Percentiles rank a stretch among this genome's conserved stretches.
phyloP scores from a whole-genome alignment of 2,888 invertebrate species.

The Fabriciana adippe region DNA sequence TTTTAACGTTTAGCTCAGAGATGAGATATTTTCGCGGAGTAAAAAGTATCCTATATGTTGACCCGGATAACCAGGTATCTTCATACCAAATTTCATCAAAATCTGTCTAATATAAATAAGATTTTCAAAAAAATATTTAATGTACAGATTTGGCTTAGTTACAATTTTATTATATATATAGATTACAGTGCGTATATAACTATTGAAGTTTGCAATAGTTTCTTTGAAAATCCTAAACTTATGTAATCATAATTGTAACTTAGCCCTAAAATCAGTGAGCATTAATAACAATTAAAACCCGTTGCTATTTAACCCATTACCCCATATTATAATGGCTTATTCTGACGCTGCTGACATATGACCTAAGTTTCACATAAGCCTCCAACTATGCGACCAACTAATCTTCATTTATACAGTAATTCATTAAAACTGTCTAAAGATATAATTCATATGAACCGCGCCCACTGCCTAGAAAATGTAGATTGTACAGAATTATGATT shows the following conservation, averaged over 20 bases:
- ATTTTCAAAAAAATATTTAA: too few species aligned
- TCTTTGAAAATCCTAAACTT: background rate
- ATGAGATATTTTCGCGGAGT: too few species aligned
- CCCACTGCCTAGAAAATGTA: background rate
- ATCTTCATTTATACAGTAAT: slow-evolving; percentile 22
- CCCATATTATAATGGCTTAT: slow-evolving; percentile 22
- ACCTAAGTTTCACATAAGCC: slow-evolving; percentile 24
- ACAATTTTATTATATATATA: too few species aligned
- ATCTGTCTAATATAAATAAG: too few species aligned
- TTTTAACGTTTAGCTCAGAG: too few species aligned
- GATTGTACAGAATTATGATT: too few species aligned
- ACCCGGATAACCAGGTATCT: too few species aligned
- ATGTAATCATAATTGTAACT: slow-evolving; percentile 9
- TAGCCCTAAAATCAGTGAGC: slow-evolving; percentile 14
- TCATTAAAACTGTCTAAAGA: slow-evolving; percentile 18
- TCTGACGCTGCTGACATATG: slow-evolving; percentile 26
- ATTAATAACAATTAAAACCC: slow-evolving; percentile 38
- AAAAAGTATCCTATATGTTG: too few species aligned
- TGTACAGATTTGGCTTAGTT: too few species aligned
- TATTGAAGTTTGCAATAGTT: background rate
- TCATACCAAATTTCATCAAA: too few species aligned
- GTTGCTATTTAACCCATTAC: slow-evolving; percentile 36
- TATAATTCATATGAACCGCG: background rate
- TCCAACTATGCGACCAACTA: slow-evolving; percentile 21
- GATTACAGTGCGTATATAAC: background rate